phyloP scores from a whole-genome alignment of 2,113 vertebrate genomes.

The Sinocyclocheilus anophthalmus region DNA sequence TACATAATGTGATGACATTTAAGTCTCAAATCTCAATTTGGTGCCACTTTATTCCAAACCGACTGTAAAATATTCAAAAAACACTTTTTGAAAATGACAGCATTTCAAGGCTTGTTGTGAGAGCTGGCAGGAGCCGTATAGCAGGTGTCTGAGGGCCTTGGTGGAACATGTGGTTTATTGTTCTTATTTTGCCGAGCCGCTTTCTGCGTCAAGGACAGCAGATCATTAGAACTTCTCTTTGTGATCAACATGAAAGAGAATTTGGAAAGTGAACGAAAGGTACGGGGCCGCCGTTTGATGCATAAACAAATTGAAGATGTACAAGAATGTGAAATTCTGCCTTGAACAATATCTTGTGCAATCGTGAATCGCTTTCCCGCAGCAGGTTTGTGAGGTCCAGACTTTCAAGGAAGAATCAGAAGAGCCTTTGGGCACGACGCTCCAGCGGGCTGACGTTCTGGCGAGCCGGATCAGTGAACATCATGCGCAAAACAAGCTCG shows the following conservation, averaged over 20 bases:
- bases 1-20: background rate
- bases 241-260: conserved; percentile 34
- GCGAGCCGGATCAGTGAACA: conserved; percentile 10
- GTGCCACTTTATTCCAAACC: background rate
- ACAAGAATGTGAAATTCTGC: background rate
- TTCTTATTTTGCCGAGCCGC: conserved; percentile 6
- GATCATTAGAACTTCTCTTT: conserved; percentile 39
- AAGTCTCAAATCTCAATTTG: background rate
- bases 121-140: background rate
- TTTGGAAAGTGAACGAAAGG: conserved; percentile 19
- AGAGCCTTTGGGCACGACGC: conserved; percentile 24
- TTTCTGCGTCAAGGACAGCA: conserved; percentile 20
- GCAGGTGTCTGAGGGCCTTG: conserved; percentile 10
- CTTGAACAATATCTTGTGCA: conserved; percentile 16
- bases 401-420: conserved; percentile 35
- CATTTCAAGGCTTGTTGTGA: conserved; percentile 8
- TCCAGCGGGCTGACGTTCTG: background rate
- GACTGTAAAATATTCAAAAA: background rate
- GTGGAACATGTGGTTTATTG: conserved; percentile 30
- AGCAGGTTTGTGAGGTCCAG: conserved; percentile 15
- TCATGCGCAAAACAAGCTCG: conserved; percentile 23
- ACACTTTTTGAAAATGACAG: background rate
- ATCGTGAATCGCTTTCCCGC: conserved; percentile 2
- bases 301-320: conserved; percentile 29
- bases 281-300: conserved; percentile 3